Base-by-base conservation (phyloP, 2,888 invertebrate genomes). In the Himalopsyche anomala region DNA sequence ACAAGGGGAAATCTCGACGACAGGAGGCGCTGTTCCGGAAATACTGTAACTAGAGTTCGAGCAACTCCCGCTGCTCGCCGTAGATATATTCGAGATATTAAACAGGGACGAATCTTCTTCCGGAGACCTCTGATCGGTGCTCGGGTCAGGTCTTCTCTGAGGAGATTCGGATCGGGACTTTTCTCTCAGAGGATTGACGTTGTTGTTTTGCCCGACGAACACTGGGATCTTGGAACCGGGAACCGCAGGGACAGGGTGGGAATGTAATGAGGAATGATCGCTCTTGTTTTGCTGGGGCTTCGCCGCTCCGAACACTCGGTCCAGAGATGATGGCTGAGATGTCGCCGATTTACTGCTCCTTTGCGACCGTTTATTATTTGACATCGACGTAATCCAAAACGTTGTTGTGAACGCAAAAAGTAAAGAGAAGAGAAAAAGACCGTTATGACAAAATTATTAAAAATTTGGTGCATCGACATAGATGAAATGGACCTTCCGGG, bases 201-300 rank as follows among this genome's bases (percentile, higher is more conserved):
- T 92, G 90, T 94, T 94, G 89, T 94, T 94, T 89, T 94, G 94
- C 89, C 95, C 96, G 90, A 95, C 94, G 92, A 95, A 96, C 88
- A 96, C 94, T 89, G 96, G 96, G 91, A 96, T 96, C 93, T 95
- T 95, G 91, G 95, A 95, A 89, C 95, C 94, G 91, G 92, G 92
- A 91, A 92, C 92, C 88, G 93, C 92, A 92, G 93, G 94, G 91
- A 92, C 92, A 89, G 94, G 93, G 74, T 87, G 86, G 90, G 93
- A 92, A 89, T 91, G 89, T 90, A 93, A 92, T 90, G 92, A 93
- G 87, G 86, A 87, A 51, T 87, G 87, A 36, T 92, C 93, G 90
- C 91, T 74, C 74, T 74, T 74, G 74, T 74, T 74, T 15, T 74
- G 84, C 19, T 79, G 74, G 54, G 90, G 93, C 93, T 88, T 92